Evolutionary conservation across 1,140 invertebrate species (phyloP), one percentile per base, ranked within the genome.

Genomic region (Drosophila melanica): DNA sequence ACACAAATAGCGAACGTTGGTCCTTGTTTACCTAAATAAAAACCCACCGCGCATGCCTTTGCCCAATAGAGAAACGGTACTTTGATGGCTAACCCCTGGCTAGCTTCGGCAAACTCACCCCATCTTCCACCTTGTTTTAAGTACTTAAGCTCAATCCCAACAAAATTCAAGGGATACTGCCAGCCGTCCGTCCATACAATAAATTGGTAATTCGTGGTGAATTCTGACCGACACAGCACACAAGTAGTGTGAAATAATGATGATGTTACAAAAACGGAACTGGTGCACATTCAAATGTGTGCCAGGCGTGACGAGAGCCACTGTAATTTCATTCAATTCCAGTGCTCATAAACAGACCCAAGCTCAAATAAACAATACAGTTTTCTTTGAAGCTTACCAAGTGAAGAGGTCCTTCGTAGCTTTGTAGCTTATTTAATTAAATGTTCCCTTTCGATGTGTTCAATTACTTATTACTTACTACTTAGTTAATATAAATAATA

Each of bases 11-110:
- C 80, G 76, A 78, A 53, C 84, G 84, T 77, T 66, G 85, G 73
- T 77, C 80, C 66, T 78, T 89, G 85, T 89, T 89, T 89, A 69
- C 74, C 77, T 84, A 84, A 67, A 77, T 81, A 78, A 87, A 79
- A 73, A 59, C 63, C 75, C 37, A 42, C 10, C 23, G 47, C 55
- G 55, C 27, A 55, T 54, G 48, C 48, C 39, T 55, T 30, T 45
- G 37, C 23, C 33, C 30, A 18, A 5, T 58, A 16, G 12, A 27
- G 33, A 7, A 27, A 6, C 27, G 27, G 6, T 7, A 27, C 27
- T 27, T 27, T 12, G 10, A 58, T 9, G 35, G 57, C n/a, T 59
- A 18, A 53, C 60, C 33, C 48, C 41, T 42, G 23, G 23, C 9
- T n/a, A n/a, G 27, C 48, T 42, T 63, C 37, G 23, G n/a, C 10